Base-by-base conservation (phyloP, 2,113 vertebrate species). In the Phoenicopterus ruber region DNA sequence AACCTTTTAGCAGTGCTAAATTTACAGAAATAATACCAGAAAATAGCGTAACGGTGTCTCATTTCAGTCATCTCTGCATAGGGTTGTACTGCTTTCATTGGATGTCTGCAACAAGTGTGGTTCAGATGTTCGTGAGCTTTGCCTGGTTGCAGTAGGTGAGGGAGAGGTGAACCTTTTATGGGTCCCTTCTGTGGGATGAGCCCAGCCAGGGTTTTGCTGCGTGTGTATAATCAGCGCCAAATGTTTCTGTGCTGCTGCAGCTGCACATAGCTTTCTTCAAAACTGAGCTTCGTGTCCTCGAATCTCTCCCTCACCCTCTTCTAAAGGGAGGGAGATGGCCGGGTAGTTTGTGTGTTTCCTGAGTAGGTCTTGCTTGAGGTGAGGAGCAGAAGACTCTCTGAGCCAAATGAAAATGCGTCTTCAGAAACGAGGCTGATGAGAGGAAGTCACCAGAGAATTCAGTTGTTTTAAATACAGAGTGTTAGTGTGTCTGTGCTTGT, bases 1-100 rank as follows among this genome's bases (percentile, higher is more conserved):
- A 96, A 91, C 77, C 90, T 95, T 96, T 94, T 92, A 90, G 58
- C 77, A 66, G 63, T 82, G 85, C 80, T 96, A 90, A 95, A 96
- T 94, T 93, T 86, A 87, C 65, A 94, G 93, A 93, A 94, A 63
- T 90, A 93, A 91, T 93, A 79, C 70, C 87, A 93, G 81, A 97
- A 96, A 94, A 95, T 50, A 93, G 73, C 40, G 31, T 82, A 74
- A 49, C 54, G 38, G 72, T 86, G 69, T 95, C 92, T 94, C 42
- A 47, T 95, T 96, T 91, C 84, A 93, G 84, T 57, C 61, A 26
- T 82, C 58, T 70, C 84, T 94, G 87, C 50, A 14, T 11, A 93
- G 71, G 40, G n/a, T 40, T 87, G 65, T 93, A 36, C 44, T 86
- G 87, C 87, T 93, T 82, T 86, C 73, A 22, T 90, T 91, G 89